These are phyloP conservation scores for Geococcyx californianus DNA, from an alignment of 2,113 vertebrate species.

Conservation along the genomic window DNA sequence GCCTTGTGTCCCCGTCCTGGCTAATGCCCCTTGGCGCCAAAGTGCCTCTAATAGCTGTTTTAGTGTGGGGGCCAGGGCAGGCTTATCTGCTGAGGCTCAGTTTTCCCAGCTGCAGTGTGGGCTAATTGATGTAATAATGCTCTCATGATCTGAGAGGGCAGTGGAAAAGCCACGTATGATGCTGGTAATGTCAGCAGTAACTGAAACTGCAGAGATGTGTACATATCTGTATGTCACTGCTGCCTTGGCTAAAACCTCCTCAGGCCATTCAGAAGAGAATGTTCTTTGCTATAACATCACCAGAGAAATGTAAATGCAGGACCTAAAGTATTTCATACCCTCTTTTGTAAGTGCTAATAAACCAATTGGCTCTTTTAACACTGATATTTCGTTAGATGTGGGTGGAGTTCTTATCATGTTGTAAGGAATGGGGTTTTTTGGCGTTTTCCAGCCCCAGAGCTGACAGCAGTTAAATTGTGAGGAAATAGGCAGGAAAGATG, in stretches of 20 bases:
- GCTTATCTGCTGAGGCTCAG: not conserved
- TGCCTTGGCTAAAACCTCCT: not conserved
- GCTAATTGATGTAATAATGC: not conserved
- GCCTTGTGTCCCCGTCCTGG: not conserved
- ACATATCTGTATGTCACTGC: accelerated
- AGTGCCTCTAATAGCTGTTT: not conserved
- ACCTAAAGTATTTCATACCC: not conserved
- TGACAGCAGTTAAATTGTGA: not conserved
- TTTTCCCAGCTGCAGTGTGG: not conserved
- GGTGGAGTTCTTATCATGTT: not conserved
- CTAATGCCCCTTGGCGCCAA: not conserved
- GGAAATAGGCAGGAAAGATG: not conserved
- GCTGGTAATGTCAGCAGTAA: not conserved
- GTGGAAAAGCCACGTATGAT: not conserved
- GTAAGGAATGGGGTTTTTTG: not conserved
- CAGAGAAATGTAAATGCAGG: not conserved
- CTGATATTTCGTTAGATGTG: not conserved
- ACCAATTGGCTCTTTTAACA: not conserved
- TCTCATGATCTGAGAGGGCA: not conserved
- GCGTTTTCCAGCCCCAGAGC: not conserved
- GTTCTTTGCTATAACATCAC: not conserved
- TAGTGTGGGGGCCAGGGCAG: not conserved
- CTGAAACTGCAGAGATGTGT: not conserved
- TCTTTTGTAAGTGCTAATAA: not conserved
- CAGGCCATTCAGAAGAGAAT: not conserved